These are phyloP conservation scores for Chrysina gloriosa DNA, from an alignment of 2,888 invertebrate species.

Conservation along the genomic window DNA sequence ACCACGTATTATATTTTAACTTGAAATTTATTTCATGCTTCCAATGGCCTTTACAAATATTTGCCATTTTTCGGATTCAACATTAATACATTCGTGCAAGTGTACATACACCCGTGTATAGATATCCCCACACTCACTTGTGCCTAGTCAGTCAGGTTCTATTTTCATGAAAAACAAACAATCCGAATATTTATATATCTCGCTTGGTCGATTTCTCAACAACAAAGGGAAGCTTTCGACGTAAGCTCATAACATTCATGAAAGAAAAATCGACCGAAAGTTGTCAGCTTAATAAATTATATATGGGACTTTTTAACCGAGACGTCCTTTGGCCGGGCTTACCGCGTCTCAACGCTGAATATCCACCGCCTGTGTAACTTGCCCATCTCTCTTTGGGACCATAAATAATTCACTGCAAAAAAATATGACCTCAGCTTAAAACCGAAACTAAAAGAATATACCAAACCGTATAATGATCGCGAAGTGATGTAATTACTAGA, in stretches of 20 bases:
- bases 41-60: slow-evolving; percentile 14
- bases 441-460: not conserved
- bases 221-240: not conserved
- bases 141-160: slow-evolving; percentile 2
- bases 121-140: not conserved
- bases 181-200: slow-evolving; percentile 21
- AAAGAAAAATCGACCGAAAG: slow-evolving; percentile 15
- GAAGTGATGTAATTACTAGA: not conserved
- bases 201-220: slow-evolving; percentile 17
- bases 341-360: not conserved
- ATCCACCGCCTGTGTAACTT: not conserved
- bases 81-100: not conserved
- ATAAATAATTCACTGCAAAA: slow-evolving; percentile 9
- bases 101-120: not conserved
- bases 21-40: slow-evolving; percentile 1
- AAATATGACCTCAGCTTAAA: not conserved
- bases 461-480: not conserved
- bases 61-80: slow-evolving; percentile 4
- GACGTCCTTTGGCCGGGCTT: not conserved
- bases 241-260: not conserved
- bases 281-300: slow-evolving; percentile 24
- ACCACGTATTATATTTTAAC: not conserved
- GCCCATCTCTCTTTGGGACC: not conserved
- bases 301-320: slow-evolving; percentile 13
- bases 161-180: slow-evolving; percentile 17